Evolutionary conservation across 2,888 invertebrate genomes (phyloP), one percentile per base, ranked within the genome.

Genomic region (Troides oblongomaculatus): DNA sequence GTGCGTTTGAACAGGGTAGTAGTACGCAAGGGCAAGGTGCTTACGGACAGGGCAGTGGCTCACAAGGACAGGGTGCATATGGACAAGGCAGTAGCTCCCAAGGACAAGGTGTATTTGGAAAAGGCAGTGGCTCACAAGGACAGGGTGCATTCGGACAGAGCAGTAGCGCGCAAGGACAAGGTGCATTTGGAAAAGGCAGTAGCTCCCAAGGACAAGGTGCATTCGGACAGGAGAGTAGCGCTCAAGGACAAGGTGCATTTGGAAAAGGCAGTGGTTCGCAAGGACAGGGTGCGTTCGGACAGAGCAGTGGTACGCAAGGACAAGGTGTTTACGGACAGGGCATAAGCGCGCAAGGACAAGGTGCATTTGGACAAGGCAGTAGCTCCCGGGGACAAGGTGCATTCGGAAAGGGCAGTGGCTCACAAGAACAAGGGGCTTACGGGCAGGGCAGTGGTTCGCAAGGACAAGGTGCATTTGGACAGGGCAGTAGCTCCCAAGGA

Each of bases 351-450:
- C 57, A 62, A 62, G 65, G 62, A 57, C 60, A 66, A 23, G 61
- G 66, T 21, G 39, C 14, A 17, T 64, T 64, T 58, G 64, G 58
- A 7, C 64, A 64, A 8, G 43, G 5, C 23, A 6, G 39, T 43
- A 58, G 46, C 7, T 18, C 67, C 2, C 67, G 69, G 58, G 64
- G 62, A 25, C 66, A 60, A 64, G 53, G 63, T 59, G 25, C 64
- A n/a, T 71, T 68, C 36, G 71, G 57, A 36, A 43, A 53, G 36
- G n/a, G 30, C 5, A 23, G 59, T 66, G 73, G 63, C 62, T 63
- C 69, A 60, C 74, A 74, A 57, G 66, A 60, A 46, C 77, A 77
- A 59, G 72, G 69, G 56, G 5, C 43, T 7, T 62, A 36, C 50
- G 58, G 58, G n/a, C 68, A 68, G 36, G 17, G 14, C 14, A n/a